Conservation (phyloP, 2,797 vertebrate genomes). For the Falco peregrinus region DNA sequence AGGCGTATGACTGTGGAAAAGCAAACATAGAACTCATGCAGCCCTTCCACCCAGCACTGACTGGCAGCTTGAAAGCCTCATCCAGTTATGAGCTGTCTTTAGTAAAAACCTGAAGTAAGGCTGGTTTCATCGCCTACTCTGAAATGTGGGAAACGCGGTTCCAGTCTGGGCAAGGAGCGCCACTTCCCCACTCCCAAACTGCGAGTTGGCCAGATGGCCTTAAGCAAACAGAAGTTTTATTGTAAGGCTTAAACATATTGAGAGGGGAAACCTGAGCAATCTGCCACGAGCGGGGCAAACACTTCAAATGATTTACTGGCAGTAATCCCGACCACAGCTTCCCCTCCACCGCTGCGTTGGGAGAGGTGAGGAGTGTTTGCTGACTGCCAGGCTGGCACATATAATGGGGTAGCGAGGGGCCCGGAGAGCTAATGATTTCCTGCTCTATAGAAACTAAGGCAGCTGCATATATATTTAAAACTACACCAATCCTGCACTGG, state of each 20-base stretch:
- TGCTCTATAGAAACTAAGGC: neutral
- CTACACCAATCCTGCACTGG: neutral
- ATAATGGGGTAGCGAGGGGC: neutral
- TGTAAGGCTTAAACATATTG: constrained; percentile 8
- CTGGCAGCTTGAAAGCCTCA: neutral
- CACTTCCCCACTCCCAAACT: neutral
- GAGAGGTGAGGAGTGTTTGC: neutral
- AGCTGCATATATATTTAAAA: neutral
- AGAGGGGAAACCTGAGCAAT: constrained; percentile 23
- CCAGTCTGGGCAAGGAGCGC: neutral
- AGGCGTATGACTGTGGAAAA: neutral
- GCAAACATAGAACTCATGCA: neutral
- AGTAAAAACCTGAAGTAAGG: neutral
- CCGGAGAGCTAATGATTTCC: neutral
- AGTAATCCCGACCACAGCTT: neutral
- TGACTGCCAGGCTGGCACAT: neutral
- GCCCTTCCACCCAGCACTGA: neutral
- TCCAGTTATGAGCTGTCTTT: neutral
- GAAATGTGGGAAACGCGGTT: neutral
- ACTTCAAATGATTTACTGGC: neutral
- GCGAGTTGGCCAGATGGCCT: neutral
- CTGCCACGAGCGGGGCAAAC: neutral
- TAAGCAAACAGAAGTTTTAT: constrained; percentile 13
- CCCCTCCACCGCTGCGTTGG: neutral
- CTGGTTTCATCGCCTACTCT: neutral